These are phyloP conservation scores for Eupithecia subfuscata DNA, from an alignment of 2,888 invertebrate species.

Conservation along the genomic window DNA sequence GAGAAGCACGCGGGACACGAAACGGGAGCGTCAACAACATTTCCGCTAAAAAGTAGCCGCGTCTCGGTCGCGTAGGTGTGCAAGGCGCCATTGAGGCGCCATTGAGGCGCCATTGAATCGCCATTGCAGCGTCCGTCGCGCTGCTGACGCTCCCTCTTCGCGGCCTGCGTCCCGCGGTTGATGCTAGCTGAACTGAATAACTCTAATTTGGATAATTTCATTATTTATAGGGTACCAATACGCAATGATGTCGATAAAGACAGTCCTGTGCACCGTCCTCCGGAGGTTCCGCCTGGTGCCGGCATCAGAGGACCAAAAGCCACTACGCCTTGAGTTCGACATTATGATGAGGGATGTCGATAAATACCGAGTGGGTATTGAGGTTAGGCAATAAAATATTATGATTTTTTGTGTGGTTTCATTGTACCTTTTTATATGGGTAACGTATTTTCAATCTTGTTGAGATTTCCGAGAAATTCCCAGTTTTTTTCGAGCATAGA, in stretches of 20 bases:
- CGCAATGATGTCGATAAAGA: constrained; percentile 7
- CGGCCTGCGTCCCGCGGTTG: neutral
- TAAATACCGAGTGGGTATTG: neutral
- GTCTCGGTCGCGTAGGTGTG: too few relatives aligned
- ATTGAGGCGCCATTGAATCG: too few relatives aligned
- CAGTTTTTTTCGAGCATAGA: too few relatives aligned
- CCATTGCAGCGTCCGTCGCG: too few relatives aligned
- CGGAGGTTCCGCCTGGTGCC: neutral
- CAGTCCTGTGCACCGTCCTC: neutral
- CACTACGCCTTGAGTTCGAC: neutral
- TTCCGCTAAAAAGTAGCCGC: too few relatives aligned
- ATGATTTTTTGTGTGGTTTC: neutral
- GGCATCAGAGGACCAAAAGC: neutral
- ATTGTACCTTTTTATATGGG: neutral
- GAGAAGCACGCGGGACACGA: too few relatives aligned
- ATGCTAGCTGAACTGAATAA: neutral
- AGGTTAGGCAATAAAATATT: neutral
- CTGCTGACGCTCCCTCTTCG: too few relatives aligned
- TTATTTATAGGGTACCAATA: neutral
- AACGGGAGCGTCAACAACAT: too few relatives aligned
- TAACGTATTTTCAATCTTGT: neutral
- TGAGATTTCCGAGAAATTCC: neutral
- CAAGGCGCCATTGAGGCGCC: too few relatives aligned
- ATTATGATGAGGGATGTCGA: neutral
- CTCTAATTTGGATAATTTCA: neutral